A percentile compares a stretch with the other conserved stretches of the same genome.
phyloP scores from a whole-genome alignment of 1,140 invertebrate species.

The Melitaea cinxia region DNA sequence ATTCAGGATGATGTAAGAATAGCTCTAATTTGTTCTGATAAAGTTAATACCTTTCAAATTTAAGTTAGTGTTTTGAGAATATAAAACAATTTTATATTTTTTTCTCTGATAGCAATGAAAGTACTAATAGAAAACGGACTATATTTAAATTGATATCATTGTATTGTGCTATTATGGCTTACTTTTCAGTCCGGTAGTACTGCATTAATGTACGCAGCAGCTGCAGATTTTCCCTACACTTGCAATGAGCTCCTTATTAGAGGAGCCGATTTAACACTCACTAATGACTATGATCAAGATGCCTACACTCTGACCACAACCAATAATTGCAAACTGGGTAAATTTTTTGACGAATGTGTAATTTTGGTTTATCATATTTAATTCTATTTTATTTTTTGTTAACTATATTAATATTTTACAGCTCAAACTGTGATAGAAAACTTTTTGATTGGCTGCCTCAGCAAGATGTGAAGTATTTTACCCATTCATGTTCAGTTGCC shows the following conservation, averaged over 20 bases:
- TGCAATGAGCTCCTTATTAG: conserved; percentile 90
- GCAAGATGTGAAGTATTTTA: conserved; percentile 70
- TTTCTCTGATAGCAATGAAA: no score
- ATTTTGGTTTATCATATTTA: background rate
- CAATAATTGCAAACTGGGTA: conserved; percentile 85
- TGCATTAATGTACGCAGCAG: conserved; percentile 93
- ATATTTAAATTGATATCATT: no score
- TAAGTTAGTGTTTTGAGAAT: no score
- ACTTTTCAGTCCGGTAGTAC: conserved; percentile 90
- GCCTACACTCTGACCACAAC: conserved; percentile 90
- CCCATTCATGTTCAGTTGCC: conserved; percentile 64
- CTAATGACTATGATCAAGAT: conserved; percentile 90
- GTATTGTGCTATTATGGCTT: conserved; percentile 5
- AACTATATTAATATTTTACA: conserved; percentile 40
- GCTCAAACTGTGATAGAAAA: conserved; percentile 84
- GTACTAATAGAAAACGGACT: no score
- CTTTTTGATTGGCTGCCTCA: conserved; percentile 79
- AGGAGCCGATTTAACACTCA: conserved; percentile 89
- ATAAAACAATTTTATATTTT: no score
- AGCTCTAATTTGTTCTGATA: background rate
- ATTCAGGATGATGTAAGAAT: conserved; percentile 89
- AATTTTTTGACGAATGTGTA: no score
- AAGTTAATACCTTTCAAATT: no score
- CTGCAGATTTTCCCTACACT: conserved; percentile 92
- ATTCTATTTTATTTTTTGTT: conserved; percentile 7